Conservation (phyloP, 2,797 vertebrate genomes). For the Gymnocypris eckloni region DNA sequence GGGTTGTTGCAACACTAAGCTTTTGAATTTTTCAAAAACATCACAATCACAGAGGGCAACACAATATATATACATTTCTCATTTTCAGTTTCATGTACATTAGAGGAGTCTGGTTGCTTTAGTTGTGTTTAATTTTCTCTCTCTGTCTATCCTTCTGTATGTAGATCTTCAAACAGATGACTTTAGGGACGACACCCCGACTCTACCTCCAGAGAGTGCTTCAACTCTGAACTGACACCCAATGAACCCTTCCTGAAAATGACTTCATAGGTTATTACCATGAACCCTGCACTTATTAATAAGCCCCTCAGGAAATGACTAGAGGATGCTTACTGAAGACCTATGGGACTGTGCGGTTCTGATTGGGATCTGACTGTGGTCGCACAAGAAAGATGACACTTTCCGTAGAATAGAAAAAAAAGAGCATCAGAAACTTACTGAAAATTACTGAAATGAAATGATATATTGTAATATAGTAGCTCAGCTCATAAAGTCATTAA, state of each 20-base stretch:
- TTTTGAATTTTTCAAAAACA: neutral
- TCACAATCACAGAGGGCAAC: neutral
- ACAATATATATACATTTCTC: too few species aligned
- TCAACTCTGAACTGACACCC: slow-evolving; percentile 71
- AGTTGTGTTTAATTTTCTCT: neutral
- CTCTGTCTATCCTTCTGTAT: neutral
- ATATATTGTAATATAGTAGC: neutral
- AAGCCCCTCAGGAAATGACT: neutral
- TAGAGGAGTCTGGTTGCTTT: neutral
- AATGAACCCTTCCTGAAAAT: neutral
- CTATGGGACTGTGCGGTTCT: neutral
- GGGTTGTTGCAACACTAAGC: neutral
- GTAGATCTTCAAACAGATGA: slow-evolving; percentile 79
- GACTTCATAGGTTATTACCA: neutral
- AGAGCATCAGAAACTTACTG: neutral
- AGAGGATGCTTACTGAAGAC: neutral
- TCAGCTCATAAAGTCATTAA: neutral
- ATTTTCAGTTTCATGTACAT: neutral
- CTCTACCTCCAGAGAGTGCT: slow-evolving; percentile 74
- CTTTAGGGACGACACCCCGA: slow-evolving; percentile 78
- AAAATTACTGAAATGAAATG: neutral
- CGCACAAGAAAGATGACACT: neutral
- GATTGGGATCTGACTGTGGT: neutral
- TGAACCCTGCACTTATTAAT: neutral
- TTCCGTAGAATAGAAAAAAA: neutral